phyloP scores from a whole-genome alignment of 2,113 vertebrate species.

The Halcyon malimbica region DNA sequence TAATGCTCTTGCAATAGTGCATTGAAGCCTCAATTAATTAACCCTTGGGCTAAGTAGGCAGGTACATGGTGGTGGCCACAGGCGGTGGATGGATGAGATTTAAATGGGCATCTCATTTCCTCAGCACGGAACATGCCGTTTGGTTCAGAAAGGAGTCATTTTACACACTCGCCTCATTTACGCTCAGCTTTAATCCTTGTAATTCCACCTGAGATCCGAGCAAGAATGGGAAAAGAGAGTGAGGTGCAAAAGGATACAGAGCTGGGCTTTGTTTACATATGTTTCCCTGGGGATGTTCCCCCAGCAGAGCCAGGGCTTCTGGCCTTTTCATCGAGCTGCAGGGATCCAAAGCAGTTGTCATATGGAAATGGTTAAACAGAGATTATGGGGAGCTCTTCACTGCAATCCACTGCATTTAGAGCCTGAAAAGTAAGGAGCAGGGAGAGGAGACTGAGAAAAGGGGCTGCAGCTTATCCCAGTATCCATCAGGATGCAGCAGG shows the following conservation, averaged over 20 bases:
- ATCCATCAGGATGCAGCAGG: neutral
- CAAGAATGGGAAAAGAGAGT: conserved; percentile 84
- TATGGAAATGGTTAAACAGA: conserved; percentile 87
- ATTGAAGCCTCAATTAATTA: conserved; percentile 95
- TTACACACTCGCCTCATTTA: conserved; percentile 92
- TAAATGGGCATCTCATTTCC: conserved; percentile 99
- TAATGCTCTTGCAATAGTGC: conserved; percentile 88
- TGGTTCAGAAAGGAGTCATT: conserved; percentile 92
- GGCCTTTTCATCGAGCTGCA: conserved; percentile 43
- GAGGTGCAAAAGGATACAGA: conserved; percentile 84
- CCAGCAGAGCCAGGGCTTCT: conserved; percentile 59
- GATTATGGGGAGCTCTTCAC: conserved; percentile 79
- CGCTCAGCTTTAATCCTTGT: conserved; percentile 89
- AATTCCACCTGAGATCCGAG: conserved; percentile 87
- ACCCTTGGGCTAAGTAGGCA: conserved; percentile 89
- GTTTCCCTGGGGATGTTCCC: conserved; percentile 66
- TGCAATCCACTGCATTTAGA: conserved; percentile 78
- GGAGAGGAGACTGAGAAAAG: neutral
- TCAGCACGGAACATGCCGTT: conserved; percentile 86
- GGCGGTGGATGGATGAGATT: conserved; percentile 91
- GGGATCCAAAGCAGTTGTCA: conserved; percentile 84
- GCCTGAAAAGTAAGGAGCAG: conserved; percentile 5
- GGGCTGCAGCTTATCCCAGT: neutral
- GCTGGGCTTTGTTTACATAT: conserved; percentile 87
- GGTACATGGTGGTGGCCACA: conserved; percentile 88